Conservation (phyloP, 2,888 invertebrate genomes). For the Osedax frankpressi region DNA sequence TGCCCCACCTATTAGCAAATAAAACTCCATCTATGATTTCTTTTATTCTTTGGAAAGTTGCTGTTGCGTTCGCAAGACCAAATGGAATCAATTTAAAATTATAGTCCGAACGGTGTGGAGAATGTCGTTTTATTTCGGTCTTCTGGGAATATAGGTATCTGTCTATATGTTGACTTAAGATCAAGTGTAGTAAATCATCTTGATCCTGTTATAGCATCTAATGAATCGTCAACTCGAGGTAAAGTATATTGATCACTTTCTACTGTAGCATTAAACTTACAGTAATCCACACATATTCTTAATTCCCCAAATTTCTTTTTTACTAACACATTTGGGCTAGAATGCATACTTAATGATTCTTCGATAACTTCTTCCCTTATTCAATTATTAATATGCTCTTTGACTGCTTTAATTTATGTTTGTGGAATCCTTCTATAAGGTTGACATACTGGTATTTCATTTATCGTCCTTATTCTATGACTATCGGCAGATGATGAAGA, state of each 20-base stretch:
- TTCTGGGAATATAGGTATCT: conserved; percentile 21
- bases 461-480: too few species aligned
- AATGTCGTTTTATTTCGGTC: conserved; percentile 28
- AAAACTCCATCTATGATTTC: too few species aligned
- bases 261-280: conserved; percentile 12
- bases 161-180: conserved; percentile 25
- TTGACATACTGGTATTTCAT: too few species aligned
- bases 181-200: conserved; percentile 26
- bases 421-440: too few species aligned
- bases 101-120: conserved; percentile 24
- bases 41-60: neutral
- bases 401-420: too few species aligned
- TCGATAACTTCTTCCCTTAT: conserved; percentile 1
- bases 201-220: conserved; percentile 21
- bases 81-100: conserved; percentile 9
- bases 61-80: neutral
- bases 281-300: conserved; percentile 18
- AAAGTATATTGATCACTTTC: conserved; percentile 20
- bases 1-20: too few species aligned
- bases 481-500: too few species aligned
- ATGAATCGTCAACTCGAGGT: conserved; percentile 22
- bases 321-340: conserved; percentile 10
- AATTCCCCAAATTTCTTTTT: conserved; percentile 8
- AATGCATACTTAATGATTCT: neutral
- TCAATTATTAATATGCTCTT: conserved; percentile 4